Evolutionary conservation across 2,113 vertebrate species (phyloP).

Genomic region (Crypturellus undulatus): DNA sequence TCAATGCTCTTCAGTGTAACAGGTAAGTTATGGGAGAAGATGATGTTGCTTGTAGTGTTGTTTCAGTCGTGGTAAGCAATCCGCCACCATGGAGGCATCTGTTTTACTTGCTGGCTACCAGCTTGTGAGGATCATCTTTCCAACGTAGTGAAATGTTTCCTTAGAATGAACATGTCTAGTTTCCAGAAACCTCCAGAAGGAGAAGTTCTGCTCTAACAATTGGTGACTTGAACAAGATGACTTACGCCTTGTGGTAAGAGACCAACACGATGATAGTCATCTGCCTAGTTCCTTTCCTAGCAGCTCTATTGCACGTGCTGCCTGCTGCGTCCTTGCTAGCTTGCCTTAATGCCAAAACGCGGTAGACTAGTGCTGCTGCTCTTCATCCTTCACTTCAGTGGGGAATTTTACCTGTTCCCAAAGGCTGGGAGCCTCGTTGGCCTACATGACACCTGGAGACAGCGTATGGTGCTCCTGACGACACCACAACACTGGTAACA

Average conservation of each 20-base stretch:
- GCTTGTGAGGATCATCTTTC: neutral
- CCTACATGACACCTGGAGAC: neutral
- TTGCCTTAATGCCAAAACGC: neutral
- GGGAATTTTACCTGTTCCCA: neutral
- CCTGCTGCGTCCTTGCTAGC: neutral
- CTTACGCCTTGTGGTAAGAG: fast-evolving
- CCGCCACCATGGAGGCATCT: neutral
- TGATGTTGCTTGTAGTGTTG: neutral
- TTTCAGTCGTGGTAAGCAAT: neutral
- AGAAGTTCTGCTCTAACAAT: neutral
- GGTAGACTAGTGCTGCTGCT: neutral
- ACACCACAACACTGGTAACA: neutral
- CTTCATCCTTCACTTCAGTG: neutral
- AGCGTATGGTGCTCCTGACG: fast-evolving
- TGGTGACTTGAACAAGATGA: neutral
- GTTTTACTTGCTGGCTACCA: fast-evolving
- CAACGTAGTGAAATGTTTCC: neutral
- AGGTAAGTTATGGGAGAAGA: neutral
- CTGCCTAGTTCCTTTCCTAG: neutral
- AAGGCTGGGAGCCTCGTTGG: neutral
- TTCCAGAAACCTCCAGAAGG: neutral
- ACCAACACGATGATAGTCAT: fast-evolving
- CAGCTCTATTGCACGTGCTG: neutral
- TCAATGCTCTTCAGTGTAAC: neutral
- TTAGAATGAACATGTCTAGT: neutral